Conservation (phyloP, 2,113 vertebrate species). For the Pogona vitticeps region DNA sequence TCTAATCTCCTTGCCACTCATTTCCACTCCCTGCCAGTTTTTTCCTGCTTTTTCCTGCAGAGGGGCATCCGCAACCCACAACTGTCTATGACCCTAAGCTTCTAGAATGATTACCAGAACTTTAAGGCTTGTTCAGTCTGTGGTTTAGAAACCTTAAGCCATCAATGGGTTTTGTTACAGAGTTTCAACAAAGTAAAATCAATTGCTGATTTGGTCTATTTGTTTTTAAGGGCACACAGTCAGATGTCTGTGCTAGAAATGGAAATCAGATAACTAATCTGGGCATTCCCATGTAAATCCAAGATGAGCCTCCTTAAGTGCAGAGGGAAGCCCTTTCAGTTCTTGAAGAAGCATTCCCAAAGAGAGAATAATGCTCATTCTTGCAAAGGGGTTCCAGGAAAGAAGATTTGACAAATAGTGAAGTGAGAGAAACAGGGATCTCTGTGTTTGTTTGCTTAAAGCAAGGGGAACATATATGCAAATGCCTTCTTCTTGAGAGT, state of each 20-base stretch:
- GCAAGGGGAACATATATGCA: no score
- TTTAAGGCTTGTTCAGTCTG: neutral
- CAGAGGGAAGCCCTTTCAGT: neutral
- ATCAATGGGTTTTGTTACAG: neutral
- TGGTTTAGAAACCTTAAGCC: rapidly evolving
- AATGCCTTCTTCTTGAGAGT: no score
- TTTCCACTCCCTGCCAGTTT: conserved; percentile 71
- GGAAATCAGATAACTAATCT: neutral
- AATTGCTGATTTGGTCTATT: neutral
- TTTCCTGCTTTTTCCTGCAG: conserved; percentile 71
- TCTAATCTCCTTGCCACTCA: conserved; percentile 68
- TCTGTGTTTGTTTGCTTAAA: neutral
- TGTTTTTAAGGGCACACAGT: neutral
- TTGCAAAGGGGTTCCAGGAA: neutral
- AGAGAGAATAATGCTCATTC: neutral
- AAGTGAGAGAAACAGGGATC: neutral
- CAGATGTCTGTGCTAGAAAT: neutral
- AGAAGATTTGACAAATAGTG: neutral
- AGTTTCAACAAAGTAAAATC: neutral
- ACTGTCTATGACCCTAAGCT: conserved; percentile 27
- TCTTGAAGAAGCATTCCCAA: neutral
- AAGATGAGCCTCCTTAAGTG: neutral
- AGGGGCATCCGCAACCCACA: conserved; percentile 40
- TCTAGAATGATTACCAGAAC: conserved; percentile 8
- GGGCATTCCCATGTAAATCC: neutral